A percentile compares a stretch with the other conserved stretches of the same genome.
These are phyloP conservation scores for Drosophila pseudoananassae DNA, from an alignment of 1,140 invertebrate species.

Conservation along the genomic window DNA sequence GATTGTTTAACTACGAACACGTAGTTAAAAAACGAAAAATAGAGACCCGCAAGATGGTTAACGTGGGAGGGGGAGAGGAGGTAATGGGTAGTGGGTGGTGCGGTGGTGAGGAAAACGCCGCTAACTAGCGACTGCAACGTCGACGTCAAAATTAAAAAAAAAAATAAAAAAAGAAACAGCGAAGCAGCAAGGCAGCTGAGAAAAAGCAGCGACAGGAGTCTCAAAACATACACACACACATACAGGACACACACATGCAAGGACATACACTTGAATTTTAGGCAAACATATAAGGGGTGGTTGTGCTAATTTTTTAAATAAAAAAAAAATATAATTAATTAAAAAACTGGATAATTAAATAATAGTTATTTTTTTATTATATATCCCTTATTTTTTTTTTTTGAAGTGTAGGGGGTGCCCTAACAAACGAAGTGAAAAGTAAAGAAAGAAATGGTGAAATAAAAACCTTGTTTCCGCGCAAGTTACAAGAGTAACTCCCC, in stretches of 20 bases:
- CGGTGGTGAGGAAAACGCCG: slow-evolving; percentile 3
- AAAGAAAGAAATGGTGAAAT: slow-evolving; percentile 82
- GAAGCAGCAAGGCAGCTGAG: slow-evolving; percentile 2
- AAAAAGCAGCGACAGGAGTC: slow-evolving; percentile 14
- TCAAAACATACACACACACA: slow-evolving; percentile 24
- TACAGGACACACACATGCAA: slow-evolving; percentile 28
- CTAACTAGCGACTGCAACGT: slow-evolving; percentile 56
- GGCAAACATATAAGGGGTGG: slow-evolving; percentile 5
- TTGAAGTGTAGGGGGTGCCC: not conserved
- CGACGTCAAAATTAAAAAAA: slow-evolving; percentile 69
- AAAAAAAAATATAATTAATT: no score
- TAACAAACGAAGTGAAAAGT: slow-evolving; percentile 58
- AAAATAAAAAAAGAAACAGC: slow-evolving; percentile 45
- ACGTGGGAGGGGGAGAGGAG: slow-evolving; percentile 10
- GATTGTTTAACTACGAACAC: slow-evolving; percentile 84
- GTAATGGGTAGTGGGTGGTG: not conserved
- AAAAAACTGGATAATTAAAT: no score
- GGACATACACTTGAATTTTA: slow-evolving; percentile 31
- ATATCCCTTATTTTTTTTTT: not conserved
- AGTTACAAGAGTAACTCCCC: slow-evolving; percentile 60
- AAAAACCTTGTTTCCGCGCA: slow-evolving; percentile 82
- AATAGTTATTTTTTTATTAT: not conserved
- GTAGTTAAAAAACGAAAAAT: slow-evolving; percentile 83
- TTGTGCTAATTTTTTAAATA: no score
- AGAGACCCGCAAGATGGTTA: slow-evolving; percentile 49